phyloP scores from a whole-genome alignment of 2,113 vertebrate genomes.

The Lonchura striata region DNA sequence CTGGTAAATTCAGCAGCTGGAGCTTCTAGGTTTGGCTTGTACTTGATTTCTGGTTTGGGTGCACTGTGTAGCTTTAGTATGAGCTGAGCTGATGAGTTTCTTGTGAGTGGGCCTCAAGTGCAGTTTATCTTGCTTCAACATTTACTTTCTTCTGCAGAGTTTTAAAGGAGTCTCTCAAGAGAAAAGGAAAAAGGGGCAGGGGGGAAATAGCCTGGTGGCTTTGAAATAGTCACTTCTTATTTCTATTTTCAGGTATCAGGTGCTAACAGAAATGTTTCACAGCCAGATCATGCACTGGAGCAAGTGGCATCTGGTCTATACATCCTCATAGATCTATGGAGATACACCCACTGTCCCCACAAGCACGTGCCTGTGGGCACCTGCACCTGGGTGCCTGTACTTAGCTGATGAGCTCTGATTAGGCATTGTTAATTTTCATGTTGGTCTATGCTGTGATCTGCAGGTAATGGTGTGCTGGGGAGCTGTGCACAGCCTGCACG shows the following conservation, averaged over 20 bases:
- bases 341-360: neutral
- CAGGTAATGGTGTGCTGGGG: neutral
- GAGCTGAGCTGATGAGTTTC: neutral
- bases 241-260: neutral
- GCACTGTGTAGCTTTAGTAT: neutral
- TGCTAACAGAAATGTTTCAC: neutral
- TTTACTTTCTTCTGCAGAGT: neutral
- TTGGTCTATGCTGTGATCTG: neutral
- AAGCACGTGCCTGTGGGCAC: fast-evolving
- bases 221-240: neutral
- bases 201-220: neutral
- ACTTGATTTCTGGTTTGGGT: neutral
- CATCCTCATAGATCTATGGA: fast-evolving
- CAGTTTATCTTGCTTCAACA: neutral
- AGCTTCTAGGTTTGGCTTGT: neutral
- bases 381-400: neutral
- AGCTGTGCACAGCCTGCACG: neutral
- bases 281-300: neutral
- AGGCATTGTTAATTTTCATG: neutral
- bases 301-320: neutral
- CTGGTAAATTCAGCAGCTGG: neutral
- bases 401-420: neutral
- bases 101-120: neutral
- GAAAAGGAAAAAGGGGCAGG: fast-evolving
- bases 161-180: neutral